These are phyloP conservation scores for Dallia pectoralis DNA, from an alignment of 2,797 vertebrate genomes.

Conservation along the genomic window DNA sequence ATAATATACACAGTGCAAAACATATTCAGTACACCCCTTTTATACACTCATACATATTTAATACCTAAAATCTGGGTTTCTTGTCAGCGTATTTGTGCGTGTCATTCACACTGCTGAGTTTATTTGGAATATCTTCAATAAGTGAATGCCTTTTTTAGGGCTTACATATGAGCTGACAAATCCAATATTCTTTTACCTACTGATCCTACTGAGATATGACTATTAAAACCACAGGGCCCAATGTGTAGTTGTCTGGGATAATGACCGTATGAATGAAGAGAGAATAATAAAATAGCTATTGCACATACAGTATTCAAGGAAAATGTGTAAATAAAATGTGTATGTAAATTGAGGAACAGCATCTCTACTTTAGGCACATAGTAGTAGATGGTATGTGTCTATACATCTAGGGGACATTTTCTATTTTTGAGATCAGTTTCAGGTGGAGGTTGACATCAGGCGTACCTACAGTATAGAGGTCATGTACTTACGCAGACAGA, in stretches of 20 bases:
- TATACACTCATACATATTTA: conserved; percentile 21
- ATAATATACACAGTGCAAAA: neutral
- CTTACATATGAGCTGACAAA: conserved; percentile 1
- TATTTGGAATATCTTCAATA: conserved; percentile 7
- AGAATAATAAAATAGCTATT: neutral
- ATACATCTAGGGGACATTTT: conserved; percentile 41
- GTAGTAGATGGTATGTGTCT: conserved; percentile 21
- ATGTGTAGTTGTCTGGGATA: neutral
- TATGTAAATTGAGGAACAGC: neutral
- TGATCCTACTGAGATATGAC: neutral
- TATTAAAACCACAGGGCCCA: neutral
- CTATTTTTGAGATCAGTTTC: conserved; percentile 52
- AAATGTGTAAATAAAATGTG: neutral
- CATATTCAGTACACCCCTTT: conserved; percentile 23
- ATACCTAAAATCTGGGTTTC: conserved; percentile 23
- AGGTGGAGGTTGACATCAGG: conserved; percentile 12
- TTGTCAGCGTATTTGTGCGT: conserved; percentile 15
- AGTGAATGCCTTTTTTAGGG: conserved; percentile 25
- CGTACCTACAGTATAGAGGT: conserved; percentile 29
- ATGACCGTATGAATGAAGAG: neutral
- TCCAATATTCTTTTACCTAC: too few species aligned
- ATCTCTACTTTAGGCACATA: conserved; percentile 16
- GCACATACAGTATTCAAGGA: neutral
- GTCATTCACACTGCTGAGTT: conserved; percentile 12
- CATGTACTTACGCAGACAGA: conserved; percentile 40